Evolutionary conservation across 2,113 vertebrate genomes (phyloP), one percentile per base, ranked within the genome.

Genomic region (Sylvilagus bachmani): DNA sequence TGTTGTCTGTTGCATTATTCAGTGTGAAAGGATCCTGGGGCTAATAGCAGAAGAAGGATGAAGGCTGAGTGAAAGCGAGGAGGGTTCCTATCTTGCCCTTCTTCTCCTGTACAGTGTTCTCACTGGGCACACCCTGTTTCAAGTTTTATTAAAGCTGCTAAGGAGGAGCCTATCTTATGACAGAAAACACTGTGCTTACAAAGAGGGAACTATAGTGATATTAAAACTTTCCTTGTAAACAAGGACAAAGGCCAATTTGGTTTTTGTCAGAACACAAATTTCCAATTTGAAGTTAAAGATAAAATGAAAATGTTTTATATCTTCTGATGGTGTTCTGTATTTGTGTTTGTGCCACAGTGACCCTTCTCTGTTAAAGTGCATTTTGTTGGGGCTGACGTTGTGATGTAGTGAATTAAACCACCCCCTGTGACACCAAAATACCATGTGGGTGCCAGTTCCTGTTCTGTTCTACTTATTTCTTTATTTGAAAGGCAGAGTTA

Each of bases 251-350:
- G 16, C 33, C 44, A 81, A 29, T 36, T 73, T 55, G 16, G n/a
- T 89, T 77, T 58, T 53, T 53, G 27, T 62, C 4, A 49, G 58
- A 84, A 82, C 8, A 38, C 27, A 69, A 86, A 25, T 22, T 81
- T 92, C n/a, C 61, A 44, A 49, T 81, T 71, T 85, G n/a, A 95
- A 82, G 27, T 73, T 29, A 86, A 85, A 91, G 33, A 33, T n/a
- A 4, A 5, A 4, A 7, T 44, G 5, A 24, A 71, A 74, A 85
- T 2, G 33, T 75, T 75, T 89, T 79, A 17, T 27, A 0, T 75
- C 29, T 88, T 82, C 61, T 58, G 38, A 49, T 36, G 5, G 10
- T 78, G 16, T 62, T 87, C 67, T 53, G 19, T 53, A 77, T 88
- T 81, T 14, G 64, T 64, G 29, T 88, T 81, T 14, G 64, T 64